Evolutionary conservation across 2,113 vertebrate species (phyloP).

Genomic region (Brachyhypopomus gauderio): DNA sequence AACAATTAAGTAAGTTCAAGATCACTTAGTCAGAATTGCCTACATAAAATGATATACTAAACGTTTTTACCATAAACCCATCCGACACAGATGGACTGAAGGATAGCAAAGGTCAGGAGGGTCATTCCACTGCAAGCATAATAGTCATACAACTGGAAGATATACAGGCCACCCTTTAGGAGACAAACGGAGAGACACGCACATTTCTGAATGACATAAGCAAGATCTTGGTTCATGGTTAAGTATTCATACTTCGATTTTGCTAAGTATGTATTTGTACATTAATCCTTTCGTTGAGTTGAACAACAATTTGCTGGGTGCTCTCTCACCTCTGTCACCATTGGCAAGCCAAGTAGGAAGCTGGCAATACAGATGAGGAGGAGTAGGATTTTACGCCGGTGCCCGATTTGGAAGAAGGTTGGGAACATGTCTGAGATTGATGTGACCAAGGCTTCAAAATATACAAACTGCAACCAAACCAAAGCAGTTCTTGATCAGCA

Average conservation of each 20-base stretch:
- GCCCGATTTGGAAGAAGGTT: conserved; percentile 63
- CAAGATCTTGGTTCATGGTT: background rate
- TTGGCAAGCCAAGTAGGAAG: conserved; percentile 72
- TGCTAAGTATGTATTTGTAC: background rate
- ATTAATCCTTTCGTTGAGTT: background rate
- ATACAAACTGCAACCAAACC: conserved; percentile 69
- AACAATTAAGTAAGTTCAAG: background rate
- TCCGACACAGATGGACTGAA: conserved; percentile 85
- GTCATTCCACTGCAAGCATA: conserved; percentile 89
- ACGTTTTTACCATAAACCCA: conserved; percentile 90
- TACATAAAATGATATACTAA: background rate
- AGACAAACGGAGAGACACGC: background rate
- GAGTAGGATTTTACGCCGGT: conserved; percentile 73
- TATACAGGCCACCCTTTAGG: conserved; percentile 89
- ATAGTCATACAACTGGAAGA: conserved; percentile 95
- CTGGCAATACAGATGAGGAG: conserved; percentile 66
- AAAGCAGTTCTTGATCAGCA: background rate
- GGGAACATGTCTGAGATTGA: conserved; percentile 76
- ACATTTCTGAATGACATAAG: background rate
- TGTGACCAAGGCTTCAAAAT: conserved; percentile 73
- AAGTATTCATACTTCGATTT: background rate
- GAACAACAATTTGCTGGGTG: background rate
- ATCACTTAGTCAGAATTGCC: background rate
- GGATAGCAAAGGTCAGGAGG: conserved; percentile 83
- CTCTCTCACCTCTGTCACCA: conserved; percentile 74